Conservation (phyloP, 2,888 invertebrate species). For the Trachelus tabidus region DNA sequence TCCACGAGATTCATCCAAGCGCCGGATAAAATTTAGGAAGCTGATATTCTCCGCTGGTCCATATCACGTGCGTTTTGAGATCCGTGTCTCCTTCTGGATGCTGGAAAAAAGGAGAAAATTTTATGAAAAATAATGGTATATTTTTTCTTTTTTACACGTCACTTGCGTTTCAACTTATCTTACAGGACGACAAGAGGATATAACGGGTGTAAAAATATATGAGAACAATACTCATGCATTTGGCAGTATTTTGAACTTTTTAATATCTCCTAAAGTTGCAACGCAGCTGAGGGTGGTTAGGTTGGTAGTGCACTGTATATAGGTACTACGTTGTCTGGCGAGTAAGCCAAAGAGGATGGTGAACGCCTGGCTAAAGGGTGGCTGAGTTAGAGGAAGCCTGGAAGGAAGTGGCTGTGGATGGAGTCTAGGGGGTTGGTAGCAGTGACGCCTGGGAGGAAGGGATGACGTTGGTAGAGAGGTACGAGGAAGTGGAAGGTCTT, state of each 20-base stretch:
- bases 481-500: background rate
- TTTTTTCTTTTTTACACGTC: background rate
- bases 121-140: background rate
- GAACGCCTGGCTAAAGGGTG: background rate
- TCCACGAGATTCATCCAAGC: background rate
- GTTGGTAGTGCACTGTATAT: background rate
- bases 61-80: no score
- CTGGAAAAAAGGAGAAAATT: background rate
- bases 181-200: background rate
- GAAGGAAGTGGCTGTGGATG: background rate
- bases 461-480: no score
- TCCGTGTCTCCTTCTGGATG: background rate
- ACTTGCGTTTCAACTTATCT: background rate
- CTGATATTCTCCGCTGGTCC: background rate
- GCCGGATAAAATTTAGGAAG: background rate
- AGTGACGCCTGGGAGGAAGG: background rate
- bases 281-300: background rate
- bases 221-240: background rate
- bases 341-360: background rate
- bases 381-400: background rate
- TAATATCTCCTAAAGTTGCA: background rate
- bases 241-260: background rate
- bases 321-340: background rate
- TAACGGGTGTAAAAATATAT: background rate
- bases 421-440: background rate